Evolutionary conservation across 2,888 invertebrate species (phyloP).

Genomic region (Gerris lacustris): DNA sequence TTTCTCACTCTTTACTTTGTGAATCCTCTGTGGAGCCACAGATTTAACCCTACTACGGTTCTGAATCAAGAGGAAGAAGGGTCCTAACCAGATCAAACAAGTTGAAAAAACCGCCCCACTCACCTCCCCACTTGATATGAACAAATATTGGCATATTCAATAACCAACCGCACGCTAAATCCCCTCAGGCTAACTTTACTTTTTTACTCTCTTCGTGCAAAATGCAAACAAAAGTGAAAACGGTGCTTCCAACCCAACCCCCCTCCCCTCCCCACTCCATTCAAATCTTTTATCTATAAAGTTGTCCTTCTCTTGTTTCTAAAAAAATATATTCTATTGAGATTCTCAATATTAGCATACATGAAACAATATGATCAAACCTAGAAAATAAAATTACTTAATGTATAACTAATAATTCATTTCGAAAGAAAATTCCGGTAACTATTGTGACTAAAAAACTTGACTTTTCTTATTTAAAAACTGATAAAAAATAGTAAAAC

Average conservation of each 20-base stretch:
- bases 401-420: no score
- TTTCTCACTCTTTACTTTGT: no score
- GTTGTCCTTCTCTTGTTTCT: conserved; percentile 2
- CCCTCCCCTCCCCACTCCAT: background rate
- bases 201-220: background rate
- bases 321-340: background rate
- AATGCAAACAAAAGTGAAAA: no score
- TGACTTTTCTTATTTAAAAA: no score
- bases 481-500: no score
- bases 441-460: no score
- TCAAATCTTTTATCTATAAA: background rate
- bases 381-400: no score
- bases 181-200: background rate
- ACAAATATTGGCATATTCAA: background rate
- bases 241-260: background rate
- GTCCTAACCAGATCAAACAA: background rate
- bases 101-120: background rate
- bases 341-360: no score
- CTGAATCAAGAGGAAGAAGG: background rate
- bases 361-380: no score
- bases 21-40: background rate
- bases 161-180: background rate
- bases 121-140: background rate
- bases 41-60: background rate
- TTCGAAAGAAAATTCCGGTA: no score